phyloP scores from a whole-genome alignment of 2,113 vertebrate genomes.

The Taurulus bubalis region DNA sequence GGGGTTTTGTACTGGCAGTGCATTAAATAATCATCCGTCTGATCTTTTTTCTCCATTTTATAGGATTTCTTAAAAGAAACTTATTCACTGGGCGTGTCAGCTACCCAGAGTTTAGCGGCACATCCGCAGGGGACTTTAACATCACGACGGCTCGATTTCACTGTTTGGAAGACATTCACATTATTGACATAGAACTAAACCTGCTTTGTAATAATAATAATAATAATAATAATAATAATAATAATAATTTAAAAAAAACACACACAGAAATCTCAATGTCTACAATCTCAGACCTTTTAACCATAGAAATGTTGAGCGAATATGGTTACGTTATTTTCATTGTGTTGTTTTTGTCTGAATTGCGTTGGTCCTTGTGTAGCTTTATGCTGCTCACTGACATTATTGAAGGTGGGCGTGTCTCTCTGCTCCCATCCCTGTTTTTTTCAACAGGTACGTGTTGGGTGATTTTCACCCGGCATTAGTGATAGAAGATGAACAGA shows the following conservation, averaged over 20 bases:
- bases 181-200: not conserved
- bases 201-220: not conserved
- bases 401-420: too few species aligned
- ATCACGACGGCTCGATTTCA: not conserved
- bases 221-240: not conserved
- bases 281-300: not conserved
- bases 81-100: not conserved
- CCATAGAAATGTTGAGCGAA: too few species aligned
- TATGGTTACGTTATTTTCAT: too few species aligned
- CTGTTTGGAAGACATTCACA: not conserved
- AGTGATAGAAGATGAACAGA: too few species aligned
- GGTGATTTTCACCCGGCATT: too few species aligned
- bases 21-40: not conserved
- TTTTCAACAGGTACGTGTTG: too few species aligned
- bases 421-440: too few species aligned
- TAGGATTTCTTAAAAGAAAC: not conserved
- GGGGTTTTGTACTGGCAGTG: too few species aligned
- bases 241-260: not conserved
- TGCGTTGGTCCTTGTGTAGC: too few species aligned
- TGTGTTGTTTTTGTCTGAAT: too few species aligned
- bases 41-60: not conserved
- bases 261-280: not conserved
- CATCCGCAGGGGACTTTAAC: not conserved
- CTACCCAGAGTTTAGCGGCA: not conserved
- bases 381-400: too few species aligned